A percentile compares a stretch with the other conserved stretches of the same genome.
phyloP scores from a whole-genome alignment of 1,140 invertebrate species.

The Rhopalosiphum padi region DNA sequence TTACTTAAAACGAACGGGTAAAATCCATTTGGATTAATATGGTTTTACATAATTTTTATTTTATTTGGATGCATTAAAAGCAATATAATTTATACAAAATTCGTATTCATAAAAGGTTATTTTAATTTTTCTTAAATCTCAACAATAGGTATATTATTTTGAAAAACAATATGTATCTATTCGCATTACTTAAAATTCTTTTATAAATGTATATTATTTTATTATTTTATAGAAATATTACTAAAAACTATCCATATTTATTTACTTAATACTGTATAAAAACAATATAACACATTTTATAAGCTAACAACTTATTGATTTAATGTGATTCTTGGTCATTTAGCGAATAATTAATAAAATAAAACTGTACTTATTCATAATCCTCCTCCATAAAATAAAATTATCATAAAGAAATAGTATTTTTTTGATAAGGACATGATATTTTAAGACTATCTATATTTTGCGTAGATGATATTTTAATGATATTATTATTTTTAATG shows the following conservation, averaged over 20 bases:
- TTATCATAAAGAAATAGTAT: too few species aligned
- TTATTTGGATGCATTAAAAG: not conserved
- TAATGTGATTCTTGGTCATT: not conserved
- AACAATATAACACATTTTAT: not conserved
- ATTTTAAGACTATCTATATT: not conserved
- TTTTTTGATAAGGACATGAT: too few species aligned
- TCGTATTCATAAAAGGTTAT: not conserved
- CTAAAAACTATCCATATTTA: not conserved
- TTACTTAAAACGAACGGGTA: not conserved
- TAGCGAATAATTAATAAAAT: not conserved
- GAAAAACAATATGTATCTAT: not conserved
- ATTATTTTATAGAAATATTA: not conserved
- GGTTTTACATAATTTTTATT: constrained; percentile 24
- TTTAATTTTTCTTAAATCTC: not conserved
- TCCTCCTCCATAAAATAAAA: not conserved
- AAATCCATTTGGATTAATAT: constrained; percentile 25
- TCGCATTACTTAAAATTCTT: not conserved
- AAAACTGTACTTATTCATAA: not conserved
- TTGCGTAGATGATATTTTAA: not conserved
- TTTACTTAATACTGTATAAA: not conserved
- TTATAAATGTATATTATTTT: not conserved
- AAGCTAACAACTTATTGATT: not conserved
- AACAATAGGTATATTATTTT: not conserved
- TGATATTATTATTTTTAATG: not conserved
- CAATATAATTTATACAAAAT: not conserved